Evolutionary conservation across 2,888 invertebrate species (phyloP).

Genomic region (Oeneis ivallda): DNA sequence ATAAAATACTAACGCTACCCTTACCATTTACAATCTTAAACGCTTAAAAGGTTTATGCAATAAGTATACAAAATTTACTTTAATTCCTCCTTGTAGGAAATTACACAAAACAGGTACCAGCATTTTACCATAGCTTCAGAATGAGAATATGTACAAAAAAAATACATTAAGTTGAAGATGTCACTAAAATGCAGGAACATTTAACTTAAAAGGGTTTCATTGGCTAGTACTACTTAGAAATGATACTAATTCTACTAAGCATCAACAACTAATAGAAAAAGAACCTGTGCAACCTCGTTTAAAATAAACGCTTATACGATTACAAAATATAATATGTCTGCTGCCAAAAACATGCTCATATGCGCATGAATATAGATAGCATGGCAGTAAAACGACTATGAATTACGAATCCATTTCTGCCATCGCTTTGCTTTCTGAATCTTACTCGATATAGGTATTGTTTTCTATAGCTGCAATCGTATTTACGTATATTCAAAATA

Average conservation of each 20-base stretch:
- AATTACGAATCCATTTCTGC: no score
- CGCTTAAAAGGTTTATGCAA: conserved; percentile 16
- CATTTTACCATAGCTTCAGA: conserved; percentile 9
- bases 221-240: neutral
- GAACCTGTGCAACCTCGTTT: neutral
- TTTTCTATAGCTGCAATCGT: no score
- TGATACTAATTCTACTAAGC: neutral
- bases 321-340: no score
- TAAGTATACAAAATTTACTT: conserved; percentile 22
- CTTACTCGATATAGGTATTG: no score
- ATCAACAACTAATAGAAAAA: neutral
- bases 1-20: conserved; percentile 31
- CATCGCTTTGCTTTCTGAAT: no score
- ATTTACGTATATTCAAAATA: no score
- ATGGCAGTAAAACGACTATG: no score
- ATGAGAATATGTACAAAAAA: neutral
- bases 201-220: neutral
- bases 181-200: neutral
- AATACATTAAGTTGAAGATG: neutral
- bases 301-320: no score
- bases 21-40: conserved; percentile 24
- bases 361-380: no score
- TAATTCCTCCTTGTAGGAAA: conserved; percentile 6
- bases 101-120: conserved; percentile 25
- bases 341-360: no score